Evolutionary conservation across 2,888 invertebrate genomes (phyloP).

Genomic region (Loripinus fragilis): DNA sequence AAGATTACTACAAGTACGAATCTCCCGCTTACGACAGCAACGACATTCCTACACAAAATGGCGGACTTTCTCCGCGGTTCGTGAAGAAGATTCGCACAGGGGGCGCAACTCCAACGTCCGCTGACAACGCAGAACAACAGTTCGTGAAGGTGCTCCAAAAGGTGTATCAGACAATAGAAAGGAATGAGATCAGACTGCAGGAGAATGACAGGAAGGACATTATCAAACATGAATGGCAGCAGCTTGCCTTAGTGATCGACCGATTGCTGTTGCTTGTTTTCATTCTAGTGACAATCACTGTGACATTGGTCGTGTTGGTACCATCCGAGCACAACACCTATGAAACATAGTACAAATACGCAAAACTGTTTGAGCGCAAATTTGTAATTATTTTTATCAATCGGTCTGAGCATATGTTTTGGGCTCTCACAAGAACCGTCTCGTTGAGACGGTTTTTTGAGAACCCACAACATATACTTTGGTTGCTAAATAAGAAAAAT

Average conservation of each 20-base stretch:
- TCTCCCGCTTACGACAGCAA: constrained; percentile 40
- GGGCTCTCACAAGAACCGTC: no score
- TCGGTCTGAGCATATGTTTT: no score
- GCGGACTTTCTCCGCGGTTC: constrained; percentile 73
- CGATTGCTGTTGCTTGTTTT: constrained; percentile 84
- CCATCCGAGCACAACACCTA: constrained; percentile 45
- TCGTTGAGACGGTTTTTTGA: no score
- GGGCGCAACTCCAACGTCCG: constrained; percentile 49
- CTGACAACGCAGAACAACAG: constrained; percentile 86
- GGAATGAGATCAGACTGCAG: constrained; percentile 90
- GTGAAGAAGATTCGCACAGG: constrained; percentile 57
- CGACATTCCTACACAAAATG: constrained; percentile 71
- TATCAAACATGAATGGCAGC: constrained; percentile 91
- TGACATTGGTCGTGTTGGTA: constrained; percentile 61
- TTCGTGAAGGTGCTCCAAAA: constrained; percentile 88
- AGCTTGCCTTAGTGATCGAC: constrained; percentile 91
- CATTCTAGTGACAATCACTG: constrained; percentile 74
- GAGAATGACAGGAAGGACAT: constrained; percentile 92
- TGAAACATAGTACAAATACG: not conserved
- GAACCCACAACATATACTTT: no score
- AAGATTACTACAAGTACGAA: constrained; percentile 65
- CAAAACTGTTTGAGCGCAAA: no score
- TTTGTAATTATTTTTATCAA: no score
- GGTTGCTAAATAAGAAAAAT: no score
- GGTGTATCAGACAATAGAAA: constrained; percentile 90